These are phyloP conservation scores for Ridgeia piscesae DNA, from an alignment of 1,140 invertebrate genomes.

Conservation along the genomic window DNA sequence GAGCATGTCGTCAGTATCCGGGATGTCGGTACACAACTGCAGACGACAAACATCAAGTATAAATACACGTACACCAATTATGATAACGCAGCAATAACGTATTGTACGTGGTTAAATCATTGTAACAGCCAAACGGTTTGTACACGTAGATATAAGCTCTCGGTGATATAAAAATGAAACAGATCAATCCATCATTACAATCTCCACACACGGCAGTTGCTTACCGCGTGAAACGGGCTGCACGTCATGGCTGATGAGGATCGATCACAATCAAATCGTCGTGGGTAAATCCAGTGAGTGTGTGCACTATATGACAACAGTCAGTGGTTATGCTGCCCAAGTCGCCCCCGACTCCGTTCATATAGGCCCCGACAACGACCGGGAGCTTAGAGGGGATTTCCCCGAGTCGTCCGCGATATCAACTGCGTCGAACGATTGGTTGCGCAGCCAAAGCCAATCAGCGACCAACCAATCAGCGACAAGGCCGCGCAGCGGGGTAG, in stretches of 20 bases:
- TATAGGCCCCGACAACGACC: not conserved
- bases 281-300: not conserved
- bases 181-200: not conserved
- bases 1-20: not conserved
- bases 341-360: not conserved
- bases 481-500: not conserved
- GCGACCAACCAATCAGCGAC: not conserved
- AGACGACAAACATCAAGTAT: not conserved
- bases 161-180: not conserved
- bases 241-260: not conserved
- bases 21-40: not conserved
- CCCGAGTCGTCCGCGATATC: not conserved
- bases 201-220: not conserved
- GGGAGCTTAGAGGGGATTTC: not conserved
- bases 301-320: not conserved
- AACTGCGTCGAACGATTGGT: not conserved
- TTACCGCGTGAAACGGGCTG: not conserved
- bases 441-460: not conserved
- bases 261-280: not conserved
- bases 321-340: not conserved
- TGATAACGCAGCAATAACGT: too few species aligned
- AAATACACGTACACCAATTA: too few species aligned
- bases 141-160: not conserved
- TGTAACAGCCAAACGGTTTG: not conserved
- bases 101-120: too few species aligned